Evolutionary conservation across 2,888 invertebrate species (phyloP), one percentile per base, ranked within the genome.

Genomic region (Ernsta delagoae): DNA sequence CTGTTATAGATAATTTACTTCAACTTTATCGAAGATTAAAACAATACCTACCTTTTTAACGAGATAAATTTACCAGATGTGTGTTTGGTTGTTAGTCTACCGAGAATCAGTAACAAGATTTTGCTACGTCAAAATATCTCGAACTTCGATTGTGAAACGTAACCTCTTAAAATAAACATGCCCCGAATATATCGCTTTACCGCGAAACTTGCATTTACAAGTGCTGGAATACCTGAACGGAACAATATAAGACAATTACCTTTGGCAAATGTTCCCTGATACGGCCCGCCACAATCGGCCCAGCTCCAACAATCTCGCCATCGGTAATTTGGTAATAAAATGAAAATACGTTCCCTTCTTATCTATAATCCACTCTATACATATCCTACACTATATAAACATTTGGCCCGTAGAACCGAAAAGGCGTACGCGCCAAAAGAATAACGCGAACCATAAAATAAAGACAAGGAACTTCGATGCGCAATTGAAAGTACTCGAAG

Each of bases 241-340:
- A 80, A 85, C 81, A 86, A 86, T 87, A 88, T 85, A 85, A 88
- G 84, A 86, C 87, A 83, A 87, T 88, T 88, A 89, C 89, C 84
- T 87, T 87, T 90, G 89, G 90, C 89, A 87, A 89, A 89, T 88
- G 87, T 86, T 84, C 76, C 76, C 81, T 78, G 92, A 92, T 91
- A 88, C 82, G 79, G 77, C 71, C 75, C 70, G 74, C 74, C 78
- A 85, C 88, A 89, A 92, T 92, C 92, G 86, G 76, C 79, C 76
- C 83, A 75, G 79, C 75, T 70, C 70, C 75, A 79, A 75, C 84
- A 83, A 93, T 93, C 93, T 86, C 79, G 36, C 86, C 87, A 94
- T 94, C 94, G 93, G 93, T 92, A 93, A 93, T 93, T 93, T 92
- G 91, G 93, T 92, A 93, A 94, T 94, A 94, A 94, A 94, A 93